Evolutionary conservation across 2,888 invertebrate genomes (phyloP).

Genomic region (Drosophila sordidula): DNA sequence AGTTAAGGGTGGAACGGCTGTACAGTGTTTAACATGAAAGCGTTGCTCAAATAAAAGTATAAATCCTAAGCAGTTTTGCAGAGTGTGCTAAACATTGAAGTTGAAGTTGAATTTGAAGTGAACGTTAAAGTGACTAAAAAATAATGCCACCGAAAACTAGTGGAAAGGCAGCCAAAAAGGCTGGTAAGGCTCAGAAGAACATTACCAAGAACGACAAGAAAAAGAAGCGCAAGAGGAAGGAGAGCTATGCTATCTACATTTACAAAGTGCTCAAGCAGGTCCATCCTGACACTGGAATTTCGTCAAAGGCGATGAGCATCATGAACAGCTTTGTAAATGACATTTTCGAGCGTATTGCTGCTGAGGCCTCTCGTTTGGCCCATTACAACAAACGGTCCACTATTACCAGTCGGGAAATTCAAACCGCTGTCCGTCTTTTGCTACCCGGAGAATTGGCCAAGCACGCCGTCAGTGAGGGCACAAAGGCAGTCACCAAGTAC

Average conservation of each 20-base stretch:
- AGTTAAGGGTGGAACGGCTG: too few species aligned
- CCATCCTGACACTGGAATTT: constrained; percentile 88
- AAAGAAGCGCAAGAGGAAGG: constrained; percentile 82
- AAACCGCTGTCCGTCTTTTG: constrained; percentile 57
- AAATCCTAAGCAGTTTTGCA: too few species aligned
- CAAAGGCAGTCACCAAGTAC: constrained; percentile 20
- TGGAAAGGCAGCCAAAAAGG: constrained; percentile 85
- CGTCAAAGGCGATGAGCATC: constrained; percentile 89
- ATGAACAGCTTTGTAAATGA: constrained; percentile 92
- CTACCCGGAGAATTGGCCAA: constrained; percentile 59
- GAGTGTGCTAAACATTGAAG: neutral
- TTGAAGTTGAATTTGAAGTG: too few species aligned
- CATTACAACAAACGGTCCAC: constrained; percentile 78
- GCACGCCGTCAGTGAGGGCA: constrained; percentile 21
- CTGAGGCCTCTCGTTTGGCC: constrained; percentile 88
- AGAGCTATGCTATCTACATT: constrained; percentile 86
- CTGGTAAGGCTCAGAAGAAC: constrained; percentile 87
- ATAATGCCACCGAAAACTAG: constrained; percentile 84
- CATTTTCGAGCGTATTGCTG: constrained; percentile 90
- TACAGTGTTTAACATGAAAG: too few species aligned
- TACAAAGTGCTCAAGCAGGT: constrained; percentile 86
- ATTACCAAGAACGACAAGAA: constrained; percentile 87
- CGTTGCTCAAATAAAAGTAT: too few species aligned
- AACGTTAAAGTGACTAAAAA: neutral
- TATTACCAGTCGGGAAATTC: constrained; percentile 61